Conservation (phyloP, 2,797 vertebrate species). For the Pterois miles region DNA sequence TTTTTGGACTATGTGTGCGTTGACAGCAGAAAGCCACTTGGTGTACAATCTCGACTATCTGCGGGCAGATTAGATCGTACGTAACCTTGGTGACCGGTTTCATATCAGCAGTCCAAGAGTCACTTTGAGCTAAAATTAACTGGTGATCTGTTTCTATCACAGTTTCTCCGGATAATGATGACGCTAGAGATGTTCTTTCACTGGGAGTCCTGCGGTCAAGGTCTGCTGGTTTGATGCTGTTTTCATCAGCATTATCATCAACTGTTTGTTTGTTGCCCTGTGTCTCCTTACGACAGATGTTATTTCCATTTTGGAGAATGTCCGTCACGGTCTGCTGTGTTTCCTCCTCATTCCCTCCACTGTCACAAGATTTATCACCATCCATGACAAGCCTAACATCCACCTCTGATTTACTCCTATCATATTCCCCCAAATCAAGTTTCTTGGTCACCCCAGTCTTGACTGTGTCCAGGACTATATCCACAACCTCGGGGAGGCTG, state of each 20-base stretch:
- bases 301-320: constrained; percentile 2
- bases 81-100: constrained; percentile 57
- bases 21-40: constrained; percentile 58
- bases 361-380: background rate
- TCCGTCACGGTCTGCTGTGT: background rate
- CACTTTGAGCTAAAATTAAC: background rate
- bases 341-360: background rate
- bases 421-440: constrained; percentile 34
- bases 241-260: background rate
- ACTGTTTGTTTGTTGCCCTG: constrained; percentile 10
- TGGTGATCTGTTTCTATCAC: constrained; percentile 34
- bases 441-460: constrained; percentile 45
- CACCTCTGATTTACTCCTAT: constrained; percentile 1
- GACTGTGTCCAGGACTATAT: constrained; percentile 68
- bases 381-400: constrained; percentile 1
- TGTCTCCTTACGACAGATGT: background rate
- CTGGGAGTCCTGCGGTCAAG: constrained; percentile 23
- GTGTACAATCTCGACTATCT: constrained; percentile 70
- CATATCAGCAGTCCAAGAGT: constrained; percentile 3
- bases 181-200: constrained; percentile 25
- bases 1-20: background rate
- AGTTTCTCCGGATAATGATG: constrained; percentile 59
- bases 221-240: background rate
- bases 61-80: constrained; percentile 69
- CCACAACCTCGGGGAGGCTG: constrained; percentile 78